Percentiles rank a stretch among this genome's conserved stretches.
These are phyloP conservation scores for Drosophila borealis DNA, from an alignment of 2,888 invertebrate species.

Conservation along the genomic window DNA sequence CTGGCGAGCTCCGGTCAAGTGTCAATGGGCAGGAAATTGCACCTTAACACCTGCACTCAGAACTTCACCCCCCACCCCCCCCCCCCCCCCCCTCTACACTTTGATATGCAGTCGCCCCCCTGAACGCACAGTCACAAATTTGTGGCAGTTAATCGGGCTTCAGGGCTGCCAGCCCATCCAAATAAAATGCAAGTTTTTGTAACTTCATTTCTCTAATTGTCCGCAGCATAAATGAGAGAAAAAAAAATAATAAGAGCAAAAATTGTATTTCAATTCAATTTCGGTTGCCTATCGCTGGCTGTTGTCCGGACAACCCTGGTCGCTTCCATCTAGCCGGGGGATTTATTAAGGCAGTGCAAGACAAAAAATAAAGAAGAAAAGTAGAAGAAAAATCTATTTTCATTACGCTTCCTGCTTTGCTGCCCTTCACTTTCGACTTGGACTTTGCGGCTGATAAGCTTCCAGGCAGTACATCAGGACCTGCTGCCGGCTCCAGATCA, in stretches of 20 bases:
- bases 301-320: slow-evolving; percentile 52
- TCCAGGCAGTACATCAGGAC: slow-evolving; percentile 10
- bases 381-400: slow-evolving; percentile 68
- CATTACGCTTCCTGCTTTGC: slow-evolving; percentile 50
- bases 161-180: not conserved
- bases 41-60: slow-evolving; percentile 43
- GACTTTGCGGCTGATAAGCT: slow-evolving; percentile 76
- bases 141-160: slow-evolving; percentile 40
- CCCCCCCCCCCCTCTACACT: no score
- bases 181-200: slow-evolving; percentile 10
- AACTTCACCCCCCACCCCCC: no score
- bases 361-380: slow-evolving; percentile 12
- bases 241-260: slow-evolving; percentile 16
- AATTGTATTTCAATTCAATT: slow-evolving; percentile 76
- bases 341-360: not conserved
- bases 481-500: slow-evolving; percentile 39
- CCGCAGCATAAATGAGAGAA: slow-evolving; percentile 3
- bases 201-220: slow-evolving; percentile 67
- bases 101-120: no score
- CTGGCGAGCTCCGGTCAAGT: slow-evolving; percentile 26
- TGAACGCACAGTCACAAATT: slow-evolving; percentile 8
- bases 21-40: slow-evolving; percentile 53
- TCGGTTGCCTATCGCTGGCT: slow-evolving; percentile 59
- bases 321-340: not conserved
- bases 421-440: slow-evolving; percentile 8